These are phyloP conservation scores for Helostoma temminkii DNA, from an alignment of 2,797 vertebrate genomes.

Conservation along the genomic window DNA sequence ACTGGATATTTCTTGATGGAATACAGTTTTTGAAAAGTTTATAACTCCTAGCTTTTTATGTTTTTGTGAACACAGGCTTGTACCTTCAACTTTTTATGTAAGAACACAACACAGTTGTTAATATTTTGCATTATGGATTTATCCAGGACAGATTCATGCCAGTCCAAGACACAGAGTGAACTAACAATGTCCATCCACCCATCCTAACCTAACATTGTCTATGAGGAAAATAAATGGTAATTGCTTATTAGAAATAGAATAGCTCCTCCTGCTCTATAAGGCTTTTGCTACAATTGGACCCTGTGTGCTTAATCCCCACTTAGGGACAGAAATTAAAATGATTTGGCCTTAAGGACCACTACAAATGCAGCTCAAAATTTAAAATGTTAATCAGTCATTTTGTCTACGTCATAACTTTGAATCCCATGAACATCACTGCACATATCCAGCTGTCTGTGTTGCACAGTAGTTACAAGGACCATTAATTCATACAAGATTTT, in stretches of 20 bases:
- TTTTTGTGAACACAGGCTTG: no score
- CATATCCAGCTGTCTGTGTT: background rate
- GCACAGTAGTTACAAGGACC: background rate
- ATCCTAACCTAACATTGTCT: no score
- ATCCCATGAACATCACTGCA: conserved; percentile 21
- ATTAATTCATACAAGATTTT: conserved; percentile 21
- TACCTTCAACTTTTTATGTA: no score
- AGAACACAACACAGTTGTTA: no score
- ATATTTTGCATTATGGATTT: no score
- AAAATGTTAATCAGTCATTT: conserved; percentile 21
- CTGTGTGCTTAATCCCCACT: conserved; percentile 15
- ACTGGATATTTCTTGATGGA: no score
- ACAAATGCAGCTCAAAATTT: conserved; percentile 4
- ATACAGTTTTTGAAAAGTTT: no score
- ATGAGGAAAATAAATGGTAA: no score
- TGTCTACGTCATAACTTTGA: conserved; percentile 19
- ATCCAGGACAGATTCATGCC: no score
- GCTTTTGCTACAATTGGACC: background rate
- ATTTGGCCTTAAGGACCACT: background rate
- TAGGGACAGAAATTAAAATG: conserved; percentile 15
- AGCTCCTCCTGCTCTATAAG: background rate
- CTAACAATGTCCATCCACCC: no score
- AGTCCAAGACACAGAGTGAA: no score
- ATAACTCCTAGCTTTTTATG: no score
- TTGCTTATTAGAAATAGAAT: background rate